A percentile compares a stretch with the other conserved stretches of the same genome.
Evolutionary conservation across 2,113 vertebrate species (phyloP).

Genomic region (Corvus moneduloides): DNA sequence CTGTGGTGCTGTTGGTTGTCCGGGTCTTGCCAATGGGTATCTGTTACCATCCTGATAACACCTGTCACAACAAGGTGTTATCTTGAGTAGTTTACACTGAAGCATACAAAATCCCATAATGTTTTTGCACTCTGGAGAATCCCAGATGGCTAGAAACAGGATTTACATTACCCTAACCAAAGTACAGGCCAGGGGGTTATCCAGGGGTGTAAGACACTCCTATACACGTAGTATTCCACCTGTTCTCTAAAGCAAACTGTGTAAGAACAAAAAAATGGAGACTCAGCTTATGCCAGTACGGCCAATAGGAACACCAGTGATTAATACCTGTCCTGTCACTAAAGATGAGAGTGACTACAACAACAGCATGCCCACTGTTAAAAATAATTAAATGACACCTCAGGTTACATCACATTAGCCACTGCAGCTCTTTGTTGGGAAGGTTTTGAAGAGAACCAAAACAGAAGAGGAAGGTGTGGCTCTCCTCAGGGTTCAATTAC

Average conservation of each 20-base stretch:
- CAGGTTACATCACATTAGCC: not conserved
- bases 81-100: not conserved
- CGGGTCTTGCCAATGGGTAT: not conserved
- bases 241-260: not conserved
- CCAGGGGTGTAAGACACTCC: not conserved
- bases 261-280: not conserved
- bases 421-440: not conserved
- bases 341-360: not conserved
- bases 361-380: not conserved
- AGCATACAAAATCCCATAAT: not conserved
- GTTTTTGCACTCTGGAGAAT: not conserved
- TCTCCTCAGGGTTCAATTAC: not conserved
- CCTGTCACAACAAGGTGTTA: not conserved
- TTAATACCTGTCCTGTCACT: not conserved
- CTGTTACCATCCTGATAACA: not conserved
- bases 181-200: not conserved
- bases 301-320: not conserved
- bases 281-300: not conserved
- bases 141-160: not conserved
- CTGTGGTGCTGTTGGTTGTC: not conserved
- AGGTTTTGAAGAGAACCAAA: not conserved
- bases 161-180: not conserved
- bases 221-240: not conserved
- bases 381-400: not conserved
- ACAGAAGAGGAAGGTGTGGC: not conserved